These are phyloP conservation scores for Lerema accius DNA, from an alignment of 1,140 invertebrate genomes.

Conservation along the genomic window DNA sequence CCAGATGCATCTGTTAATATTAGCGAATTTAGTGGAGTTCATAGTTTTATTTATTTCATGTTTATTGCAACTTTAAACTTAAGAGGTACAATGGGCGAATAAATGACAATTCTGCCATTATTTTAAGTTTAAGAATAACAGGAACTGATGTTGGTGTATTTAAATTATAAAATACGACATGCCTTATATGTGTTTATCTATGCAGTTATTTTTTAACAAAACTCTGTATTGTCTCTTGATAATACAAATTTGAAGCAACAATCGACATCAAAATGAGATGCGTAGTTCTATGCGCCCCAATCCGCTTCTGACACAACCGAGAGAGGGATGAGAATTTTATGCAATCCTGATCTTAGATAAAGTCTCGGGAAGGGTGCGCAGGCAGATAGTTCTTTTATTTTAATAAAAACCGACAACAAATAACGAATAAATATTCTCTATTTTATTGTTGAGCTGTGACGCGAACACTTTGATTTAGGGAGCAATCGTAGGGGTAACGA, in stretches of 20 bases:
- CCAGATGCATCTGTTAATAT: too few species aligned
- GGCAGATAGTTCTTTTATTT: constrained; percentile 73
- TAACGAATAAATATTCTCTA: constrained; percentile 79
- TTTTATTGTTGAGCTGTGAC: constrained; percentile 77
- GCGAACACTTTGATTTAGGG: constrained; percentile 77
- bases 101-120: too few species aligned
- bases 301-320: constrained; percentile 58
- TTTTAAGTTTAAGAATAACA: not conserved
- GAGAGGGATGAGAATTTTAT: constrained; percentile 77
- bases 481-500: constrained; percentile 64
- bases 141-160: too few species aligned
- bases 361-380: constrained; percentile 58
- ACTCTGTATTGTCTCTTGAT: not conserved
- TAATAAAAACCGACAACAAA: constrained; percentile 80
- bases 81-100: too few species aligned
- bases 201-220: too few species aligned
- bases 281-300: constrained; percentile 49
- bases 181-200: too few species aligned
- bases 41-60: too few species aligned
- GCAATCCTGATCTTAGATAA: constrained; percentile 78
- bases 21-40: too few species aligned
- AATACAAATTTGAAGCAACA: constrained; percentile 16
- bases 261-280: constrained; percentile 58
- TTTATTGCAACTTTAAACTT: too few species aligned
- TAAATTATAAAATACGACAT: too few species aligned